Evolutionary conservation across 2,797 vertebrate genomes (phyloP).

Genomic region (Nothura maculosa): DNA sequence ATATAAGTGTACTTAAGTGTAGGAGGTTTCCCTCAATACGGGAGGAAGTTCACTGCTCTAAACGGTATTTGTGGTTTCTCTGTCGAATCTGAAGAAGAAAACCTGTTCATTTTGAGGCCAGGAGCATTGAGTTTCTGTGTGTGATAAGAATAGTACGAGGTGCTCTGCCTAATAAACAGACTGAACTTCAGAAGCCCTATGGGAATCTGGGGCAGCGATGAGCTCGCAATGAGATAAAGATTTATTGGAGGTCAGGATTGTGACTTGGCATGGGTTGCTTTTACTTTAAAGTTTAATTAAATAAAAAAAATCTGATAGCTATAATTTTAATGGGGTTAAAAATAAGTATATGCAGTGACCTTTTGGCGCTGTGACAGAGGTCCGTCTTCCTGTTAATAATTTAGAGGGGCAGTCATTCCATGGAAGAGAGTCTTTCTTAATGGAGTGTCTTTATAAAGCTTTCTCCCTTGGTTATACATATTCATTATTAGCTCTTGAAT

Average conservation of each 20-base stretch:
- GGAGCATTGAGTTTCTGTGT: neutral
- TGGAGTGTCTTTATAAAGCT: neutral
- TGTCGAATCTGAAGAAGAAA: neutral
- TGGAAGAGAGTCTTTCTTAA: neutral
- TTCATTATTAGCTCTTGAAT: neutral
- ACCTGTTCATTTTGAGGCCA: neutral
- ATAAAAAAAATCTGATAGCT: neutral
- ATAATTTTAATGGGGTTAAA: neutral
- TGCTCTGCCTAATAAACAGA: accelerated
- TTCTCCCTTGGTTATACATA: accelerated
- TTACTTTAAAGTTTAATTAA: neutral
- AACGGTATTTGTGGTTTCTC: neutral
- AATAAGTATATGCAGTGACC: neutral
- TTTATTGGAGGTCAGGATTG: neutral
- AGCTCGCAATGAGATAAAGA: neutral
- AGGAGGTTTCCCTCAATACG: accelerated
- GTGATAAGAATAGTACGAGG: neutral
- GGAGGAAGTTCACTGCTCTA: neutral
- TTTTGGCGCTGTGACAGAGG: neutral
- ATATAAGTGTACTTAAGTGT: neutral
- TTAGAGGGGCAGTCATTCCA: neutral
- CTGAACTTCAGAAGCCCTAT: neutral
- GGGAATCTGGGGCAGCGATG: neutral
- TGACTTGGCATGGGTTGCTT: neutral
- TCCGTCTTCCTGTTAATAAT: neutral